A percentile compares a stretch with the other conserved stretches of the same genome.
Conservation (phyloP, 2,888 invertebrate genomes). For the Spisula subtruncata region DNA sequence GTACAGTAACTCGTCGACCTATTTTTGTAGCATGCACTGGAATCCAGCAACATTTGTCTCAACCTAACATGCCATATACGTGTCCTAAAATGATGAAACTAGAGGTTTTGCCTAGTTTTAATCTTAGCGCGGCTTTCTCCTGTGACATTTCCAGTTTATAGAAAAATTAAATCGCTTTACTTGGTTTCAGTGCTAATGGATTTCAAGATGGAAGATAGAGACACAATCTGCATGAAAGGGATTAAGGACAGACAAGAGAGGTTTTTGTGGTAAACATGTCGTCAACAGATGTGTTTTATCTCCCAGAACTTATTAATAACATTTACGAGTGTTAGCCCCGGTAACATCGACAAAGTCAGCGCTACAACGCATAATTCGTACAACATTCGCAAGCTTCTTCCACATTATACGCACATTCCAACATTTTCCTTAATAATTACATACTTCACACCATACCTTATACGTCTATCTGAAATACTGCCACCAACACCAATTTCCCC, state of each 20-base stretch:
- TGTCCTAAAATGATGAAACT: neutral
- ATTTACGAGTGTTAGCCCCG: neutral
- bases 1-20: too few species aligned
- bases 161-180: neutral
- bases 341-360: neutral
- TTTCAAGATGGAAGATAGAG: conserved; percentile 21
- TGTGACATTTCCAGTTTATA: neutral
- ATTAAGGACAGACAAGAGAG: neutral
- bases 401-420: too few species aligned
- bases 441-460: too few species aligned
- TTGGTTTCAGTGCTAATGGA: conserved; percentile 1
- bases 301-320: neutral
- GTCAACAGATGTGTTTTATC: conserved; percentile 12
- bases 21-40: too few species aligned
- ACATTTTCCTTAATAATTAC: too few species aligned
- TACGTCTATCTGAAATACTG: too few species aligned
- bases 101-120: neutral
- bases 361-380: neutral
- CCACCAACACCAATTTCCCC: too few species aligned
- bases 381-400: too few species aligned
- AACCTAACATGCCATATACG: neutral
- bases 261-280: conserved; percentile 7
- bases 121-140: conserved; percentile 7
- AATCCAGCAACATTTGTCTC: neutral
- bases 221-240: conserved; percentile 16